Conservation (phyloP, 2,888 invertebrate genomes). For the Ptychoptera contaminata region DNA sequence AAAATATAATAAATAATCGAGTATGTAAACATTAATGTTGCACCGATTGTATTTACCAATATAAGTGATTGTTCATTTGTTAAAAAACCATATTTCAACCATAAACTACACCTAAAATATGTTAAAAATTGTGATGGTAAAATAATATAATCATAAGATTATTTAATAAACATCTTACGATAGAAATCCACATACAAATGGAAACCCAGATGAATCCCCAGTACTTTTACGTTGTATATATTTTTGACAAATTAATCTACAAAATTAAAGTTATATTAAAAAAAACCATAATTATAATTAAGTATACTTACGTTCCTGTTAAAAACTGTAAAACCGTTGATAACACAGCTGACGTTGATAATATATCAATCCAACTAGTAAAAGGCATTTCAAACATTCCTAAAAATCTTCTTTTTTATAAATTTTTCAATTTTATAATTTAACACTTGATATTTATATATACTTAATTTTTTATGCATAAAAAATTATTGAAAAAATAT, state of each 20-base stretch:
- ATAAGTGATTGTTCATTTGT: constrained; percentile 50
- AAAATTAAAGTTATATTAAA: constrained; percentile 19
- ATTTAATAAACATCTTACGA: too few species aligned
- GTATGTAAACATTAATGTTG: constrained; percentile 47
- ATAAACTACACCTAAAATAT: constrained; percentile 49
- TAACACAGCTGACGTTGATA: constrained; percentile 44
- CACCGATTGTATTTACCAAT: constrained; percentile 53
- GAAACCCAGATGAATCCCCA: constrained; percentile 50
- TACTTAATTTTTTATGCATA: too few species aligned
- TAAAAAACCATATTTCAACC: constrained; percentile 57
- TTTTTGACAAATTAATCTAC: constrained; percentile 52
- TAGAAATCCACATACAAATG: constrained; percentile 52
- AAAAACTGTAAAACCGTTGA: constrained; percentile 71
- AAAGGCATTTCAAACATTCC: too few species aligned
- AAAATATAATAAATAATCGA: constrained; percentile 47
- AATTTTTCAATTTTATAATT: too few species aligned
- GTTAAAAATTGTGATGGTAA: too few species aligned
- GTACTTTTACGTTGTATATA: constrained; percentile 50
- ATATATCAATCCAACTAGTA: constrained; percentile 8
- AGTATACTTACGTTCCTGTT: constrained; percentile 61
- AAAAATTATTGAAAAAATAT: too few species aligned
- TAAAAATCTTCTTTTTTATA: too few species aligned
- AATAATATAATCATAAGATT: too few species aligned
- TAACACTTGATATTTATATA: too few species aligned
- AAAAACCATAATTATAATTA: neutral